Evolutionary conservation across 2,888 invertebrate genomes (phyloP), one percentile per base, ranked within the genome.

Genomic region (Ceriagrion tenellum): DNA sequence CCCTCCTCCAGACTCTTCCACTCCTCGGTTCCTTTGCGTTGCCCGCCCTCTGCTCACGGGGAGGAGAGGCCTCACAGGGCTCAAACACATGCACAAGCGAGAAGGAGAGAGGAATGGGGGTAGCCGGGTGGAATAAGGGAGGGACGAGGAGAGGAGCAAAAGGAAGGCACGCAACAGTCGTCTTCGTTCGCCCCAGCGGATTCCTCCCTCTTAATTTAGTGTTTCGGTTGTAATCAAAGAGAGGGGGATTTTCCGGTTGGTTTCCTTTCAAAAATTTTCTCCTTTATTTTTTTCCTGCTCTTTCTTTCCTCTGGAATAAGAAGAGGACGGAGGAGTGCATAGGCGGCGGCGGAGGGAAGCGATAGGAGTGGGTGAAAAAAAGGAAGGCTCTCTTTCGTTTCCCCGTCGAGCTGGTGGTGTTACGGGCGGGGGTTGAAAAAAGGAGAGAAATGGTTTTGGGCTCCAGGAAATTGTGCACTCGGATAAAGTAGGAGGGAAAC

Each of bases 181-280:
- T 35, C 81, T 81, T 18, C 81, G 81, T 81, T 26, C 81, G 81
- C 81, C 81, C 81, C n/a, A n/a, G 16, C 8, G 91, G 63, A 63
- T 91, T 91, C 74, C 69, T 69, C 93, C 74, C 47, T 93, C 93
- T 93, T 93, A 93, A 93, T 69, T 93, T 93, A 93, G 55, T 93
- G 93, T 93, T 93, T 93, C 93, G 91, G 91, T 63, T 91, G 59
- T 93, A 93, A 69, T 69, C 63, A 81, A 81, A 93, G 69, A 47
- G 90, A 69, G 69, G 93, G 47, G 69, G 63, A 63, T 93, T 93
- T 35, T 20, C 93, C 63, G 93, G 63, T 69, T 63, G 93, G 63
- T 93, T 93, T 63, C 93, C 47, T 93, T 93, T 47, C 63, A 93
- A 93, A 81, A 81, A 30, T 81, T 35, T 26, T 81, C 81, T n/a